phyloP scores from a whole-genome alignment of 2,797 vertebrate species.

The Australoheros facetus region DNA sequence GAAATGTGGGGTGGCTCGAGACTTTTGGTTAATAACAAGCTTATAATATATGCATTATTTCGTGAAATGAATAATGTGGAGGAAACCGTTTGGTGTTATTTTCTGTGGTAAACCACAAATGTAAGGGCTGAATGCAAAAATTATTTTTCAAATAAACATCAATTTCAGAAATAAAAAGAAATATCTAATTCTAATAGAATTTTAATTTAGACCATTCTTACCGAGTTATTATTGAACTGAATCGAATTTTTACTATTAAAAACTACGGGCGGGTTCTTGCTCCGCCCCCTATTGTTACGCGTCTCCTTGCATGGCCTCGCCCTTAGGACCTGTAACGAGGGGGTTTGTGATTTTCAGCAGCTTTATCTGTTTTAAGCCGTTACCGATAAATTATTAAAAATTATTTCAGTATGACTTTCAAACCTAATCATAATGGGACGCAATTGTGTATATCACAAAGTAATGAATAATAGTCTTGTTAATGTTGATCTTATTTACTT shows the following conservation, averaged over 20 bases:
- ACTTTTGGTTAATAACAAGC: no score
- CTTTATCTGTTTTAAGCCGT: background rate
- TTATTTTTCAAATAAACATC: no score
- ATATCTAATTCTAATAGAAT: no score
- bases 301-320: background rate
- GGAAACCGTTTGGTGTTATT: background rate
- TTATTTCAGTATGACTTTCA: background rate
- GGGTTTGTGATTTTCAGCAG: background rate
- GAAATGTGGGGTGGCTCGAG: no score
- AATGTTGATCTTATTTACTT: fast-evolving
- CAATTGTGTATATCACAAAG: background rate
- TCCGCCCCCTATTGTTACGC: background rate
- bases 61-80: background rate
- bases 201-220: no score
- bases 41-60: background rate
- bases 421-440: no score
- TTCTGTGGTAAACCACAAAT: background rate
- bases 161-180: no score
- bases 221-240: background rate
- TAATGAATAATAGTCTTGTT: fast-evolving
- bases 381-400: fast-evolving
- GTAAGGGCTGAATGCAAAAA: no score
- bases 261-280: background rate
- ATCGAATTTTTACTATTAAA: fast-evolving
- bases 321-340: fast-evolving